Evolutionary conservation across 2,888 invertebrate genomes (phyloP).

Genomic region (Pogonocherus hispidulus): DNA sequence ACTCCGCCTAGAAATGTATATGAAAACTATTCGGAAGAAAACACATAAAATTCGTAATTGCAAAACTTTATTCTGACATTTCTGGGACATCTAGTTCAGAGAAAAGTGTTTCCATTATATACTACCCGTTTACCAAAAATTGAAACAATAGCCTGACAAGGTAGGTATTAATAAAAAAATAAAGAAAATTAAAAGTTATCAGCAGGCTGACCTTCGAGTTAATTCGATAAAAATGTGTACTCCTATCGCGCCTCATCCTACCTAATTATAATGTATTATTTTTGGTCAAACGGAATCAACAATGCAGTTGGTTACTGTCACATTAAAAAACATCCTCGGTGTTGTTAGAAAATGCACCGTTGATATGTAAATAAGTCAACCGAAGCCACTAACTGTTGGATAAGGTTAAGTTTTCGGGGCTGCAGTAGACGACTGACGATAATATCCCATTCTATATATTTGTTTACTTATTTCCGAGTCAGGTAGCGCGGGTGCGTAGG

Average conservation of each 20-base stretch:
- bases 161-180: not conserved
- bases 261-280: not conserved
- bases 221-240: slow-evolving; percentile 18
- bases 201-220: slow-evolving; percentile 10
- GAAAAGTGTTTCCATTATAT: too few species aligned
- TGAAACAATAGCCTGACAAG: too few species aligned
- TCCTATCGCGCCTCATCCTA: not conserved
- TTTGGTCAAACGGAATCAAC: not conserved
- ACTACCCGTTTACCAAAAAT: too few species aligned
- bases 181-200: not conserved
- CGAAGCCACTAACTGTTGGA: slow-evolving; percentile 7
- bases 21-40: too few species aligned
- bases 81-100: too few species aligned
- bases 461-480: slow-evolving; percentile 11
- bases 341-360: too few species aligned
- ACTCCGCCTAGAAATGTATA: too few species aligned
- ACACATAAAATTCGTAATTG: too few species aligned
- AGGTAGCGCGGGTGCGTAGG: not conserved
- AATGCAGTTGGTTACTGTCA: not conserved
- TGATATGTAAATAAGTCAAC: slow-evolving; percentile 1
- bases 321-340: too few species aligned
- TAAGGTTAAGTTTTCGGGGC: slow-evolving; percentile 16
- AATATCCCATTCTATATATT: slow-evolving; percentile 12
- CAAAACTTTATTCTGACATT: too few species aligned
- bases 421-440: not conserved